Percentiles rank a stretch among this genome's conserved stretches.
These are phyloP conservation scores for Polia nebulosa DNA, from an alignment of 2,888 invertebrate genomes.

Conservation along the genomic window DNA sequence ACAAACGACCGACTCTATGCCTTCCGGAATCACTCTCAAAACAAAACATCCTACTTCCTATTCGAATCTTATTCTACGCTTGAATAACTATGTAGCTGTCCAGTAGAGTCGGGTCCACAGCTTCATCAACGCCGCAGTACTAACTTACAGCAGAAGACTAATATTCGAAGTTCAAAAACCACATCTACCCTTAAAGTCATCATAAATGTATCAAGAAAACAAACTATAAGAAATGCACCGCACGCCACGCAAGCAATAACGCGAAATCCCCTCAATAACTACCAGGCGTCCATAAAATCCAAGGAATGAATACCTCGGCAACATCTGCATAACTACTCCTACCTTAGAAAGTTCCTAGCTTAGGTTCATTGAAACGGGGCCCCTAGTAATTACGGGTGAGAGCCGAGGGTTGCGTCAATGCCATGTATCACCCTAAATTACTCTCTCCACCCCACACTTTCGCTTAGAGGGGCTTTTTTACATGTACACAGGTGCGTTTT, in stretches of 20 bases:
- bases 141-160: too few species aligned
- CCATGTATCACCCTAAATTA: slow-evolving; percentile 86
- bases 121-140: too few species aligned
- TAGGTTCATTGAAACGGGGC: slow-evolving; percentile 57
- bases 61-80: too few species aligned
- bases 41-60: too few species aligned
- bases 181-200: neutral
- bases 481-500: slow-evolving; percentile 76
- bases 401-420: slow-evolving; percentile 72
- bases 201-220: neutral
- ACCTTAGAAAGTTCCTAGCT: slow-evolving; percentile 62
- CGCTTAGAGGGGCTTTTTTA: slow-evolving; percentile 74
- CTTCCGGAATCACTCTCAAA: too few species aligned
- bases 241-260: slow-evolving; percentile 1
- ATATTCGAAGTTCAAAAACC: neutral
- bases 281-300: slow-evolving; percentile 52
- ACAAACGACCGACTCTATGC: too few species aligned
- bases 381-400: slow-evolving; percentile 72
- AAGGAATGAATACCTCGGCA: slow-evolving; percentile 39
- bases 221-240: slow-evolving; percentile 2
- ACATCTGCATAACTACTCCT: slow-evolving; percentile 54
- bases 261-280: slow-evolving; percentile 17
- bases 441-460: slow-evolving; percentile 79
- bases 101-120: too few species aligned
- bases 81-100: too few species aligned